Evolutionary conservation across 2,797 vertebrate species (phyloP).

Genomic region (Notolepis coatsorum): DNA sequence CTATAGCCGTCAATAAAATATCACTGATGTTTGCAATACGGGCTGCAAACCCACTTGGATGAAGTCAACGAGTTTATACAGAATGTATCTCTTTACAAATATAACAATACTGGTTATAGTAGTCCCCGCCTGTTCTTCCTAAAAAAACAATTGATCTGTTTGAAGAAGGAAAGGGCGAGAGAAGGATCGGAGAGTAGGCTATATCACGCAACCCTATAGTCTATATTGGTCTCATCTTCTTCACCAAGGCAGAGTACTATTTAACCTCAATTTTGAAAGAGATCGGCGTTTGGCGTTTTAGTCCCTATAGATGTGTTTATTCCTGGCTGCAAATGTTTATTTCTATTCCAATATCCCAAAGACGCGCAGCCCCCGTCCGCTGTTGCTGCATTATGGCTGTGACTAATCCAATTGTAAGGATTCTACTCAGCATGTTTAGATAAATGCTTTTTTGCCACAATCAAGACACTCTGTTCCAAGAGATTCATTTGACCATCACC

Average conservation of each 20-base stretch:
- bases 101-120: slow-evolving; percentile 23
- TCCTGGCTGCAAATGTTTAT: slow-evolving; percentile 3
- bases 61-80: slow-evolving; percentile 30
- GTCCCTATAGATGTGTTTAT: neutral
- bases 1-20: slow-evolving; percentile 29
- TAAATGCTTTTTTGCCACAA: slow-evolving; percentile 34
- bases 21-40: slow-evolving; percentile 22
- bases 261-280: neutral
- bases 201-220: slow-evolving; percentile 40
- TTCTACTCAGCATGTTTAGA: slow-evolving; percentile 36
- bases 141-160: slow-evolving; percentile 12
- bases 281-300: slow-evolving; percentile 14
- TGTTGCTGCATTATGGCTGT: slow-evolving; percentile 67
- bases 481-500: slow-evolving; percentile 5
- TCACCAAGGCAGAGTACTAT: neutral
- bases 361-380: slow-evolving; percentile 32
- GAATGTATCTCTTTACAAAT: neutral
- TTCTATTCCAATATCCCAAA: slow-evolving; percentile 32
- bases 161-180: slow-evolving; percentile 28
- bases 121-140: neutral
- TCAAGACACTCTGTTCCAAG: slow-evolving; percentile 5
- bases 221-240: slow-evolving; percentile 26
- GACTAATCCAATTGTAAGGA: slow-evolving; percentile 68
- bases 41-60: slow-evolving; percentile 24
- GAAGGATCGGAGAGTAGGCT: slow-evolving; percentile 47